Evolutionary conservation across 1,140 invertebrate species (phyloP).

Genomic region (Magallana gigas): DNA sequence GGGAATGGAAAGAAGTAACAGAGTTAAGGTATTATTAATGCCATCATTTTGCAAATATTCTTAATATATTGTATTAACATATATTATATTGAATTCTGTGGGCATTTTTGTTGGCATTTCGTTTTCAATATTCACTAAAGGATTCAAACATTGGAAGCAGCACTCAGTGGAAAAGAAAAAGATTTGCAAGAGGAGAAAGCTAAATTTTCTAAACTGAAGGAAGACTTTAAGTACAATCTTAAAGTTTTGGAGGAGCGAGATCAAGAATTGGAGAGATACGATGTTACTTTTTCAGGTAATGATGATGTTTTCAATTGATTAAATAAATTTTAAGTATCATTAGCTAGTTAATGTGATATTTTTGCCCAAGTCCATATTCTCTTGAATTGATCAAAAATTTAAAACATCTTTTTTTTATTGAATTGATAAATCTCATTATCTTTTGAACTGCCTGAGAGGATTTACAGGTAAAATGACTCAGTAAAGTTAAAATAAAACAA

Average conservation of each 20-base stretch:
- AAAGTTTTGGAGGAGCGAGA: conserved; percentile 76
- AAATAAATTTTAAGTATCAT: no score
- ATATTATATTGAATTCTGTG: no score
- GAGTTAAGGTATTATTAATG: conserved; percentile 68
- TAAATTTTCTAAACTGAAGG: conserved; percentile 75
- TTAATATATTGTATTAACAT: no score
- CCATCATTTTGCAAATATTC: no score
- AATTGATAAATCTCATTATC: no score
- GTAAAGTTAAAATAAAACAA: no score
- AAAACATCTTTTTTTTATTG: no score
- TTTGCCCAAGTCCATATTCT: no score
- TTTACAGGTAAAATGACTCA: no score
- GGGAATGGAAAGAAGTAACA: conserved; percentile 77
- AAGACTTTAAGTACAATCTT: conserved; percentile 79
- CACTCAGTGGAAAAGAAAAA: conserved; percentile 71
- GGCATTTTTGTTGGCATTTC: not conserved
- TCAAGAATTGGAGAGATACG: conserved; percentile 76
- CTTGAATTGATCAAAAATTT: no score
- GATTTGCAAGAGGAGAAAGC: conserved; percentile 66
- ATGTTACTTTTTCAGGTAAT: conserved; percentile 72
- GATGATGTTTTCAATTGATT: not conserved
- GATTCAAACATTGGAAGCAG: conserved; percentile 70
- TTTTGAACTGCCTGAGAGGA: no score
- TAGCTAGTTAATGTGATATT: no score
- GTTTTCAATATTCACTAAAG: conserved; percentile 53